Base-by-base conservation (phyloP, 2,888 invertebrate species). In the Drosophila tanythrix region DNA sequence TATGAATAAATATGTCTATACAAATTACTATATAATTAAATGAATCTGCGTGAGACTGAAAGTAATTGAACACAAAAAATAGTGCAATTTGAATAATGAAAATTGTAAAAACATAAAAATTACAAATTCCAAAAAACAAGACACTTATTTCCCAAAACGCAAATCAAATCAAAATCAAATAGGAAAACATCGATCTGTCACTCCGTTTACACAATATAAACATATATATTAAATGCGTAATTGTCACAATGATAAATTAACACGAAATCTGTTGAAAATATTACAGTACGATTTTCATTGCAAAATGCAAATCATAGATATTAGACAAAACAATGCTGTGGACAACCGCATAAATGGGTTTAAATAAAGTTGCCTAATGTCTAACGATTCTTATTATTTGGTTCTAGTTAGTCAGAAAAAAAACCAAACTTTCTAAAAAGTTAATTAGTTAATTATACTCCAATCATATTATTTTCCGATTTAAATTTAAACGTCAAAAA, bases 31-130 rank as follows among this genome's bases (percentile, higher is more conserved):
- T 63, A 68, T 60, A 83, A 76, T 63, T 78, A 75, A 68, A 68
- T 27, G 48, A 72, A 79, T 79, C 66, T 86, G 83, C 73, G 83
- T 77, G 86, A 90, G 87, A 87, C 87, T 87, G 87, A 87, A 85
- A 70, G 71, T 70, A 72, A 79, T 82, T 81, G 64, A 89, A 66
- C 71, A 70, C 70, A 82, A 74, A 73, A 79, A 46, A 76, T 71
- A 87, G 81, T 77, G 76, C 70, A 80, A 77, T 80, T 76, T 80
- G 43, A 75, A 58, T 58, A 79, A 51, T 58, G 46, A 75, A 65
- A 59, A 43, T 61, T 76, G 66, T 78, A 79, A 80, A 62, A 65
- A 56, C 21, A 15, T 46, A 51, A 56, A 53, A 62, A 65, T 50
- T 62, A 48, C 29, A 40, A 80, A 69, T 75, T 79, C 58, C 79